phyloP scores from a whole-genome alignment of 2,797 vertebrate genomes.

The Sphaeramia orbicularis region DNA sequence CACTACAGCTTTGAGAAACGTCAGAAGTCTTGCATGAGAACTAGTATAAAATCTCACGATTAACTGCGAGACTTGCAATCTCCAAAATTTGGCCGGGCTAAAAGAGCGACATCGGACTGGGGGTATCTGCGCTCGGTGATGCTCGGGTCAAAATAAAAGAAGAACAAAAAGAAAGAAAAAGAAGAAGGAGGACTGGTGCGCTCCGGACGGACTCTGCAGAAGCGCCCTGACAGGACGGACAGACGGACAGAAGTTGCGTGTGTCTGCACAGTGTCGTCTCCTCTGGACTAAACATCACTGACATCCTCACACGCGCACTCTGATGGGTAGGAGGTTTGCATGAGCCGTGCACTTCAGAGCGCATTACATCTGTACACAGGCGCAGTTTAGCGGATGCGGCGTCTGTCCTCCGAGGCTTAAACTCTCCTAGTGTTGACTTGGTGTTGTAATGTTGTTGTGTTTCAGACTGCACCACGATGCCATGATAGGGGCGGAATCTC shows the following conservation, averaged over 20 bases:
- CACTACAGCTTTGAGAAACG: conserved; percentile 65
- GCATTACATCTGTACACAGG: conserved; percentile 8
- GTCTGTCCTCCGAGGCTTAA: not conserved
- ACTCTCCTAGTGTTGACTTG: conserved; percentile 26
- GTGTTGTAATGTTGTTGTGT: conserved; percentile 31
- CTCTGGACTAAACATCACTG: conserved; percentile 39
- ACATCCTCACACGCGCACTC: conserved; percentile 47
- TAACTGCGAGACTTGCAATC: conserved; percentile 76
- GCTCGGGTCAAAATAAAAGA: conserved; percentile 75
- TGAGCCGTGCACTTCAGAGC: conserved; percentile 40
- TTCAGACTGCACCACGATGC: conserved; percentile 59
- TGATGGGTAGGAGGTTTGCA: conserved; percentile 55
- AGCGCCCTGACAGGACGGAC: conserved; percentile 25
- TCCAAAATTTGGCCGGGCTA: conserved; percentile 66
- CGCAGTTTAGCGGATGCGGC: conserved; percentile 11
- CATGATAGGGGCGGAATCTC: conserved; percentile 74
- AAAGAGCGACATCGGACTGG: conserved; percentile 81
- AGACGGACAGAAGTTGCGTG: conserved; percentile 47
- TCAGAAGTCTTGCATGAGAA: conserved; percentile 68
- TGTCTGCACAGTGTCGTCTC: conserved; percentile 27
- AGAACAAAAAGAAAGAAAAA: not conserved
- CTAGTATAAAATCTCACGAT: conserved; percentile 80
- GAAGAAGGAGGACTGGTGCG: not conserved
- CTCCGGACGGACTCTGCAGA: not conserved
- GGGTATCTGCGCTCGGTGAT: conserved; percentile 46